Evolutionary conservation across 2,888 invertebrate genomes (phyloP).

Genomic region (Meiosimyza platycephala): DNA sequence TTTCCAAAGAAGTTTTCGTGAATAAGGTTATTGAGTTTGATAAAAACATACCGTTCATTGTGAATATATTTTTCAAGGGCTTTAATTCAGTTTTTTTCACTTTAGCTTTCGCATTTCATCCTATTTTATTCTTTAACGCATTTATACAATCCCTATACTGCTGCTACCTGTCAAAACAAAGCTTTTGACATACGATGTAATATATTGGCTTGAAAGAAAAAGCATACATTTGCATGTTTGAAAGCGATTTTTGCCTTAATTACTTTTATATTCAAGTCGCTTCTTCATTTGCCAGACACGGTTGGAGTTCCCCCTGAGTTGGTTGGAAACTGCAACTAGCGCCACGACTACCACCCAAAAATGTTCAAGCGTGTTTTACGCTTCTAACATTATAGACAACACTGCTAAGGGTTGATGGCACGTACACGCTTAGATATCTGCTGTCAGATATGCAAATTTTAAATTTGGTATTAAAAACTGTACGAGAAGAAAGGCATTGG

Average conservation of each 20-base stretch:
- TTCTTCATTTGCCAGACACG: conserved; percentile 10
- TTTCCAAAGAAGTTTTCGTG: background rate
- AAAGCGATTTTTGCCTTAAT: conserved; percentile 30
- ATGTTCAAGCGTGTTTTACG: background rate
- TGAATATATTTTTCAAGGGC: background rate
- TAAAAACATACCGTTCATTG: background rate
- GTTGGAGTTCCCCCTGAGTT: background rate
- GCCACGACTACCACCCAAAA: background rate
- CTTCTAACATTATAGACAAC: background rate
- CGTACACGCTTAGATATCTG: conserved; percentile 34
- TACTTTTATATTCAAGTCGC: conserved; percentile 23
- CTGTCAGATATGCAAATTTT: conserved; percentile 61
- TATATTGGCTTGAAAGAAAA: too few relatives aligned
- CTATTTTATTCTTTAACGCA: background rate
- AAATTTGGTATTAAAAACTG: conserved; percentile 46
- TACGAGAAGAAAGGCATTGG: background rate
- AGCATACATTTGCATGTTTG: conserved; percentile 16
- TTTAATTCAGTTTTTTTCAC: background rate
- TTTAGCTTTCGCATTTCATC: background rate
- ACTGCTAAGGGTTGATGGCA: background rate
- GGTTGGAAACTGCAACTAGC: background rate
- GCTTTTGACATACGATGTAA: background rate
- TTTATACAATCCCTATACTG: background rate
- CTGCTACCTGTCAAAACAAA: background rate
- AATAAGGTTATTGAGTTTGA: background rate